These are phyloP conservation scores for Eurois occulta DNA, from an alignment of 2,888 invertebrate species.

Conservation along the genomic window DNA sequence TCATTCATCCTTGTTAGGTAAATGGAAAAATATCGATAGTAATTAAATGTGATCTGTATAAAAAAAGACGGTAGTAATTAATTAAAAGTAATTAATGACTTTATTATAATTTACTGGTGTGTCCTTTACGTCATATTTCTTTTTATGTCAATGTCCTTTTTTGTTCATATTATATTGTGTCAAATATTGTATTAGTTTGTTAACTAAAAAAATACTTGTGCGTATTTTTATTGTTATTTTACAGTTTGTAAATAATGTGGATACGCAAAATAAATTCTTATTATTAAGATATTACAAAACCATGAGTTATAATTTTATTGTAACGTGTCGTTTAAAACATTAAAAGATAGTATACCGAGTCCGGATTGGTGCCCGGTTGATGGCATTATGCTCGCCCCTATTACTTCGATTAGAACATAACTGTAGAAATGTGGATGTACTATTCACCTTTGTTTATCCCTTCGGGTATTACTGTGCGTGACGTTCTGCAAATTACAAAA, in stretches of 20 bases:
- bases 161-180: not conserved
- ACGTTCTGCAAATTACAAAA: not conserved
- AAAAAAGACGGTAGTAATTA: constrained; percentile 27
- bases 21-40: constrained; percentile 35
- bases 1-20: constrained; percentile 51
- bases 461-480: not conserved
- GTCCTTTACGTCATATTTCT: not conserved
- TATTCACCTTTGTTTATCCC: not conserved
- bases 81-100: constrained; percentile 42
- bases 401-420: not conserved
- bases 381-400: not conserved
- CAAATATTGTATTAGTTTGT: not conserved
- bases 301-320: not conserved
- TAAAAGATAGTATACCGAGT: not conserved
- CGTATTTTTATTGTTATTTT: not conserved
- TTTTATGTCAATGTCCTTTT: constrained; percentile 3
- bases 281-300: not conserved
- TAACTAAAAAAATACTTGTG: not conserved
- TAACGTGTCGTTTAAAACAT: not conserved
- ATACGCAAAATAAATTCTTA: not conserved
- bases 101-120: constrained; percentile 32
- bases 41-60: constrained; percentile 51
- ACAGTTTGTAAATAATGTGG: not conserved
- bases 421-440: not conserved
- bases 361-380: too few relatives aligned